Conservation (phyloP, 2,888 invertebrate species). For the Agapetus fuscipes region DNA sequence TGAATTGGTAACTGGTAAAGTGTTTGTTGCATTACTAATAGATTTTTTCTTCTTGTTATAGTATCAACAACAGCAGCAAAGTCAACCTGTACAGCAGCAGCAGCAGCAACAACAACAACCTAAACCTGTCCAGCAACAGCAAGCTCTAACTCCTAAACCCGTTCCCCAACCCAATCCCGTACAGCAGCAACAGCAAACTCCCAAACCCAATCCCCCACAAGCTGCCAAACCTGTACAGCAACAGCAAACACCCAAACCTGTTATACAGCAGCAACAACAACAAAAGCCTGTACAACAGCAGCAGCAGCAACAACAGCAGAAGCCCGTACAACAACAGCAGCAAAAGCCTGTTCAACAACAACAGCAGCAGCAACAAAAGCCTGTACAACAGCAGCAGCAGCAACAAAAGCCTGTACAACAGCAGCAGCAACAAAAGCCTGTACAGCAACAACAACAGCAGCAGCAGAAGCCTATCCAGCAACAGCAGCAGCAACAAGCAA, state of each 20-base stretch:
- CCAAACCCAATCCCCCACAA: neutral
- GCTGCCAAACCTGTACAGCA: too few relatives aligned
- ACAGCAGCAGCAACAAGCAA: conserved; percentile 2
- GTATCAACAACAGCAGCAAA: neutral
- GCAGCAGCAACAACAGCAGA: conserved; percentile 1
- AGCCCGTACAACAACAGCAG: neutral
- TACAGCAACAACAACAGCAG: neutral
- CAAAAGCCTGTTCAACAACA: too few relatives aligned
- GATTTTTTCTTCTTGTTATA: too few relatives aligned
- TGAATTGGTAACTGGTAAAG: too few relatives aligned
- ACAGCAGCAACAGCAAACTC: conserved; percentile 1
- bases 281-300: conserved; percentile 5
- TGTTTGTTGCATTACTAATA: too few relatives aligned
- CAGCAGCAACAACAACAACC: too few relatives aligned
- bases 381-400: neutral
- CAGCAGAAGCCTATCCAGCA: conserved; percentile 1
- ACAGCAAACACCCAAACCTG: neutral
- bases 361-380: neutral
- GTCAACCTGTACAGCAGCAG: conserved; percentile 4
- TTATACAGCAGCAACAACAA: neutral
- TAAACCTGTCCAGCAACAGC: too few relatives aligned
- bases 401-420: conserved; percentile 1
- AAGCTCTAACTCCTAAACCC: too few relatives aligned
- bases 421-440: neutral
- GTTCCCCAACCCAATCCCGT: neutral